These are phyloP conservation scores for Oophaga sylvatica DNA, from an alignment of 2,797 vertebrate species.

Conservation along the genomic window DNA sequence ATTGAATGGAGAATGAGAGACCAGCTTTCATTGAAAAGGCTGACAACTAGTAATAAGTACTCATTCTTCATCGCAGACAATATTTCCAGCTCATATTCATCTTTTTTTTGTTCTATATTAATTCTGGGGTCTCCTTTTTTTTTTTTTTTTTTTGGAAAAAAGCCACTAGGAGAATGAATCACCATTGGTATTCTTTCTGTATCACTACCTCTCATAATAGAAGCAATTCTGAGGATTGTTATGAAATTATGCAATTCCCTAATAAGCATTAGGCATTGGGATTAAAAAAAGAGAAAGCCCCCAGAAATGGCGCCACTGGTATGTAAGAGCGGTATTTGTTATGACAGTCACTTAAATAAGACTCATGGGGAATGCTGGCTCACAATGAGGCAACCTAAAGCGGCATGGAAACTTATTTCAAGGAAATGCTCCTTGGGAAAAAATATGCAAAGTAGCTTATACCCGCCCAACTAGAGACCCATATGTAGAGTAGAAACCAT, in stretches of 20 bases:
- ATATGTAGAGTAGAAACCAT: no score
- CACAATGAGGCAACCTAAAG: no score
- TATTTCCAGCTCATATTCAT: background rate
- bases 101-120: background rate
- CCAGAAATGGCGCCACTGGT: background rate
- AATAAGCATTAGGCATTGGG: background rate
- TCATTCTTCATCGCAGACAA: background rate
- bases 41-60: background rate
- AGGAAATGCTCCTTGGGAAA: no score
- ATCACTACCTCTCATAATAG: background rate
- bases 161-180: background rate
- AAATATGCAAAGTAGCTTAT: no score
- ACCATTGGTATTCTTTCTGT: background rate
- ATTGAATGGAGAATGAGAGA: slow-evolving; percentile 14
- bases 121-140: background rate
- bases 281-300: background rate
- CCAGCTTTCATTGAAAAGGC: background rate
- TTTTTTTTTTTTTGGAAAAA: background rate
- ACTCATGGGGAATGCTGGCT: background rate
- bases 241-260: background rate
- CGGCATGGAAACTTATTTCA: no score
- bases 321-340: background rate
- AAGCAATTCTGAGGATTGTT: background rate
- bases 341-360: background rate
- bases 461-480: no score